phyloP scores from a whole-genome alignment of 92 coral and sea anemone species.

The Epizoanthus fatuus region DNA sequence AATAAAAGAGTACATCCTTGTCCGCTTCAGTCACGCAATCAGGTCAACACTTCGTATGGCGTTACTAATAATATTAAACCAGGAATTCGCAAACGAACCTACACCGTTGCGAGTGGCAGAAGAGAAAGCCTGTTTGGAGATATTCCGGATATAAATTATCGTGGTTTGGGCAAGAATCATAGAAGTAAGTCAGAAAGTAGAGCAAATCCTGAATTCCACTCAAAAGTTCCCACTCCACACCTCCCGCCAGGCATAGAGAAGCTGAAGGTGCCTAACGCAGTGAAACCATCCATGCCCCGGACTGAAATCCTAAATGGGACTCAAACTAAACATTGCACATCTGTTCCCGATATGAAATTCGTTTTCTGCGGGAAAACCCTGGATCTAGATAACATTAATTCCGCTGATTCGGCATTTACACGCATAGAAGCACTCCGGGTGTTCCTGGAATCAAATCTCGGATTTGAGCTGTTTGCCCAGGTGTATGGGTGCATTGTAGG shows the following conservation, averaged over 20 bases:
- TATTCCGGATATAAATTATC: conserved; percentile 40
- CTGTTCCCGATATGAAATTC: conserved; percentile 48
- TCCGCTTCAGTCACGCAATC: conserved; percentile 29
- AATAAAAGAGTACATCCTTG: not conserved
- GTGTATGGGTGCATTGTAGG: conserved; percentile 76
- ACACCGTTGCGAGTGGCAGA: conserved; percentile 44
- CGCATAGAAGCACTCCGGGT: conserved; percentile 86
- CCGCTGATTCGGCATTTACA: conserved; percentile 75
- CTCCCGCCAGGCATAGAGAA: not conserved
- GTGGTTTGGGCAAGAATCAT: not conserved
- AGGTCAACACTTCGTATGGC: not conserved
- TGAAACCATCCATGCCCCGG: too few species aligned
- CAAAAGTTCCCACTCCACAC: not conserved
- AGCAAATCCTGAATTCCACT: not conserved
- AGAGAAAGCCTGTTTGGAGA: conserved; percentile 49
- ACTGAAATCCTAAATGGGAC: not conserved
- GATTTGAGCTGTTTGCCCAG: conserved; percentile 77
- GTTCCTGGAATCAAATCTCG: conserved; percentile 76
- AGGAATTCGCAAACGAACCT: conserved; percentile 59
- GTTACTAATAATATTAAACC: not conserved
- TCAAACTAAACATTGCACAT: not conserved
- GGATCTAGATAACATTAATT: conserved; percentile 65
- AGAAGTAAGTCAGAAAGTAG: conserved; percentile 32
- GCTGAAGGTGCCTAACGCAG: not conserved
- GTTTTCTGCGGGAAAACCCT: conserved; percentile 79